Percentiles rank a stretch among this genome's conserved stretches.
phyloP scores from a whole-genome alignment of 2,113 vertebrate genomes.

The Platichthys stellatus region DNA sequence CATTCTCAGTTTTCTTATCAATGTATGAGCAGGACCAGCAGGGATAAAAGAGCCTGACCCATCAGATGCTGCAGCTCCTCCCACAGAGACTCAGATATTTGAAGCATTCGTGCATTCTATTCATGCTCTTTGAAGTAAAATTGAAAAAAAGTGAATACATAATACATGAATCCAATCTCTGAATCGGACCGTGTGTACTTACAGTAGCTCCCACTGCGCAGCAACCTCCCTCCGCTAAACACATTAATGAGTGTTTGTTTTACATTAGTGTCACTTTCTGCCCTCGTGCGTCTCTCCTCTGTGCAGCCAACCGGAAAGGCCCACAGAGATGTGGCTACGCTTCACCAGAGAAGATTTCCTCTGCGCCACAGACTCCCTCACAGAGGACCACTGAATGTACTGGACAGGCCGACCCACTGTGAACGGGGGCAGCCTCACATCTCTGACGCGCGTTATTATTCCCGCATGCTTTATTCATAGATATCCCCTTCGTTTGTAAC shows the following conservation, averaged over 20 bases:
- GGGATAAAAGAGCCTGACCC: not conserved
- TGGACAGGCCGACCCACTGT: constrained; percentile 1
- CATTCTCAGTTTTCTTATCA: not conserved
- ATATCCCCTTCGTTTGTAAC: constrained; percentile 67
- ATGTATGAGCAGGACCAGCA: constrained; percentile 1
- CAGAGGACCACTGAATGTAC: constrained; percentile 14
- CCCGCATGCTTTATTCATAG: constrained; percentile 69
- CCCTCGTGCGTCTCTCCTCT: constrained; percentile 48
- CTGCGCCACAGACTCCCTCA: constrained; percentile 1
- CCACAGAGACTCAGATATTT: not conserved
- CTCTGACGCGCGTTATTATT: constrained; percentile 28
- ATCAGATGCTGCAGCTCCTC: constrained; percentile 1
- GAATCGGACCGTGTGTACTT: constrained; percentile 24
- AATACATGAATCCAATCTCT: not conserved
- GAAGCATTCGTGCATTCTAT: not conserved
- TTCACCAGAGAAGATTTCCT: constrained; percentile 28
- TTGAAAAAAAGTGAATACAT: not conserved
- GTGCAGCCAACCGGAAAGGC: constrained; percentile 63
- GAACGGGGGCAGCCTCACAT: not conserved
- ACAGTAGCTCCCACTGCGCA: constrained; percentile 53
- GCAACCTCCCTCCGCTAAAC: constrained; percentile 53
- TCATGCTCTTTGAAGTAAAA: constrained; percentile 2
- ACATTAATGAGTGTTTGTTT: constrained; percentile 77
- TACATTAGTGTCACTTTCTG: constrained; percentile 80
- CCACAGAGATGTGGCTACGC: constrained; percentile 19